These are phyloP conservation scores for Protosalanx chinensis DNA, from an alignment of 2,797 vertebrate species.

Conservation along the genomic window DNA sequence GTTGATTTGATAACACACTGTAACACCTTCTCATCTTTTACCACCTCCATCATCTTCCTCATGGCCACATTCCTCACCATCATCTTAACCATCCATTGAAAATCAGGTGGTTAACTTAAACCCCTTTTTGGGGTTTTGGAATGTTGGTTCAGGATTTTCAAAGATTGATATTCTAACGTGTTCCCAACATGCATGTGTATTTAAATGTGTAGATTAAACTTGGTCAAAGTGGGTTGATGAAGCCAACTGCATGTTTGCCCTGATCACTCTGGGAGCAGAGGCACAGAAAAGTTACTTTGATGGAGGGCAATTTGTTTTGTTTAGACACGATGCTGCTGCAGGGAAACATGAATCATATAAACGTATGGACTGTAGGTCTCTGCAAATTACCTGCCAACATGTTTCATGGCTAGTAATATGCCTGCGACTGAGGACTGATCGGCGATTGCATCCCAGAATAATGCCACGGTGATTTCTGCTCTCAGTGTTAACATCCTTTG, in stretches of 20 bases:
- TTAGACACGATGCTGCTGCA: slow-evolving; percentile 57
- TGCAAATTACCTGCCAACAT: slow-evolving; percentile 74
- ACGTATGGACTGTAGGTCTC: slow-evolving; percentile 67
- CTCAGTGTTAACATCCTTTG: slow-evolving; percentile 36
- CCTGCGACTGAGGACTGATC: slow-evolving; percentile 59
- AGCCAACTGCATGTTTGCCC: slow-evolving; percentile 19
- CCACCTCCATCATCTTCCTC: no score
- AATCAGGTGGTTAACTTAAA: slow-evolving; percentile 15
- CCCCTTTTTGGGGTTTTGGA: not conserved
- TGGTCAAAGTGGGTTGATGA: not conserved
- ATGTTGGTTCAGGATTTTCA: not conserved
- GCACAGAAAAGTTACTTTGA: slow-evolving; percentile 38
- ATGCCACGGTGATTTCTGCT: slow-evolving; percentile 10
- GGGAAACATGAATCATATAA: slow-evolving; percentile 67
- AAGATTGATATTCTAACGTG: no score
- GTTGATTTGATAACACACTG: no score
- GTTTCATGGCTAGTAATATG: slow-evolving; percentile 71
- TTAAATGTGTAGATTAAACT: not conserved
- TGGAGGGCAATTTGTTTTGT: slow-evolving; percentile 67
- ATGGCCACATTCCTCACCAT: not conserved
- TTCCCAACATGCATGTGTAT: not conserved
- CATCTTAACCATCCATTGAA: not conserved
- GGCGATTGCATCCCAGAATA: slow-evolving; percentile 11
- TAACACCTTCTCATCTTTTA: no score
- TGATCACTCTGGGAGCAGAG: slow-evolving; percentile 29